Conservation (phyloP, 2,888 invertebrate species). For the Blera fallax region DNA sequence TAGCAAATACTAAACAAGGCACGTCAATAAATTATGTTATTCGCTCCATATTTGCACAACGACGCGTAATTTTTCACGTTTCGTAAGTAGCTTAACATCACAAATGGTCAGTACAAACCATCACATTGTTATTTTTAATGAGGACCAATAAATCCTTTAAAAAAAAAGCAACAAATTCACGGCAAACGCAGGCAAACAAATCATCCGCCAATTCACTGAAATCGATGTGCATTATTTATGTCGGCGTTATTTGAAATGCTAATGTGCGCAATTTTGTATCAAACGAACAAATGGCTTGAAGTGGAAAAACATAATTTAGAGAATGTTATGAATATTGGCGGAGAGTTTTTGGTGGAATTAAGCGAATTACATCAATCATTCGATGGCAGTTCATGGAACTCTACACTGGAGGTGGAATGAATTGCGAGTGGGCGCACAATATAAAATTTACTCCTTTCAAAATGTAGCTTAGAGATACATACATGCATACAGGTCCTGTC, state of each 20-base stretch:
- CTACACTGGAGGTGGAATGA: not conserved
- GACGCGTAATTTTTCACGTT: slow-evolving; percentile 21
- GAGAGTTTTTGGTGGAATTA: not conserved
- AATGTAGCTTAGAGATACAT: no score
- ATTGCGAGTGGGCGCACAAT: not conserved
- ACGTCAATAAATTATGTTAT: slow-evolving; percentile 30
- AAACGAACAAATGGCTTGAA: slow-evolving; percentile 15
- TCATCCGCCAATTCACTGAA: slow-evolving; percentile 28
- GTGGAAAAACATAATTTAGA: not conserved
- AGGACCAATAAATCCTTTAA: slow-evolving; percentile 43
- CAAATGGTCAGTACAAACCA: slow-evolving; percentile 38
- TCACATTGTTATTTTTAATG: slow-evolving; percentile 58
- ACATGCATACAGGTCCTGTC: no score
- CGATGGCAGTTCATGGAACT: not conserved
- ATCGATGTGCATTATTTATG: slow-evolving; percentile 46
- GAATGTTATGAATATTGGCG: slow-evolving; percentile 5
- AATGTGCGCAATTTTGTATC: slow-evolving; percentile 22
- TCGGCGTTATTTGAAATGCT: slow-evolving; percentile 8
- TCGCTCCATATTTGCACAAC: slow-evolving; percentile 10
- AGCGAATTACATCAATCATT: slow-evolving; percentile 2
- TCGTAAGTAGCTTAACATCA: slow-evolving; percentile 14
- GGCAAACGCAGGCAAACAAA: slow-evolving; percentile 20
- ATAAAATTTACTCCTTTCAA: no score
- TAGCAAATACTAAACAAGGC: not conserved
- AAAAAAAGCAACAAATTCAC: not conserved